These are phyloP conservation scores for Drosophila nigromelanica DNA, from an alignment of 1,140 invertebrate species.

Conservation along the genomic window DNA sequence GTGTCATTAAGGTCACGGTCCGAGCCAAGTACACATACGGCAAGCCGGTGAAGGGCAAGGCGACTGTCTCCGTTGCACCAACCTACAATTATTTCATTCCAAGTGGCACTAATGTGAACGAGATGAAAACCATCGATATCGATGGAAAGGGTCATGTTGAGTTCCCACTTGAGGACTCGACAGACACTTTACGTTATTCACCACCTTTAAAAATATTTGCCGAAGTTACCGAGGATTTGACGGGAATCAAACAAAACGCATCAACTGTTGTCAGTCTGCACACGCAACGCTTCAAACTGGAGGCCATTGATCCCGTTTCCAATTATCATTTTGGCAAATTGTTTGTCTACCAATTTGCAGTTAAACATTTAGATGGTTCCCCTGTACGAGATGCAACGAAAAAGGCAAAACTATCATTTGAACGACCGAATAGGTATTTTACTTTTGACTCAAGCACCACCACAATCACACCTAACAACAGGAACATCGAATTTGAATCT, in stretches of 20 bases:
- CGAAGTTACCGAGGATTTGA: slow-evolving; percentile 89
- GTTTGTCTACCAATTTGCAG: slow-evolving; percentile 89
- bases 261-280: slow-evolving; percentile 90
- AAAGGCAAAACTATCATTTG: slow-evolving; percentile 84
- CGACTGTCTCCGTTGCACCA: slow-evolving; percentile 87
- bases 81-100: slow-evolving; percentile 8
- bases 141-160: slow-evolving; percentile 89
- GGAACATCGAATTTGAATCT: slow-evolving; percentile 29
- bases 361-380: slow-evolving; percentile 86
- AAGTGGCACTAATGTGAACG: background rate
- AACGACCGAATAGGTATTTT: background rate
- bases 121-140: slow-evolving; percentile 88
- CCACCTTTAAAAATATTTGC: slow-evolving; percentile 88
- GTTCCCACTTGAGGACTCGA: slow-evolving; percentile 87
- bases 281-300: slow-evolving; percentile 92
- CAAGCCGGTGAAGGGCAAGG: slow-evolving; percentile 91
- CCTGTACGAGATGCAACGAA: slow-evolving; percentile 87
- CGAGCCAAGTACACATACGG: slow-evolving; percentile 90
- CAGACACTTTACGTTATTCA: slow-evolving; percentile 82
- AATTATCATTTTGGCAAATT: slow-evolving; percentile 94
- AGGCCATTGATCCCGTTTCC: slow-evolving; percentile 88
- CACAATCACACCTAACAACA: background rate
- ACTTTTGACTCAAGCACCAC: background rate
- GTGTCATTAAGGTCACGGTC: slow-evolving; percentile 90
- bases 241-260: slow-evolving; percentile 90